These are phyloP conservation scores for Lycocorax pyrrhopterus DNA, from an alignment of 2,113 vertebrate genomes.

Conservation along the genomic window DNA sequence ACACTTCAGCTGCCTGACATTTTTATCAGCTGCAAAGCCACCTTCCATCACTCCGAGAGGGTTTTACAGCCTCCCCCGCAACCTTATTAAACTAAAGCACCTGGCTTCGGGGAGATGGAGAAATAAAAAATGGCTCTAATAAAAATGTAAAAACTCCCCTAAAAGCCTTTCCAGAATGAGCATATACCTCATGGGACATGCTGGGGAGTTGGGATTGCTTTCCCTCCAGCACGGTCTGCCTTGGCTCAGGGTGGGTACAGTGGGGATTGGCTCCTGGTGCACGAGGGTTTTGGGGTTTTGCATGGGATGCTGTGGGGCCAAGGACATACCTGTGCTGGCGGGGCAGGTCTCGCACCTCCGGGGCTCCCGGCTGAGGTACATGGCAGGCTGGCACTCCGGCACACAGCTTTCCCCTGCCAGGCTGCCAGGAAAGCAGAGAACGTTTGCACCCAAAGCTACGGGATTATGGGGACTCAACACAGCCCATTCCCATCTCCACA, in stretches of 20 bases:
- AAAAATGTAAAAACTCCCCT: conserved; percentile 49
- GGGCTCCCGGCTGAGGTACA: conserved; percentile 81
- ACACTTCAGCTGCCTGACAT: background rate
- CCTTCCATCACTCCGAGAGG: background rate
- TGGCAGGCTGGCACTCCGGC: conserved; percentile 80
- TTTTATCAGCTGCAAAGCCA: background rate
- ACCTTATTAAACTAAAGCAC: conserved; percentile 56
- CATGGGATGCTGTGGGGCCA: rapidly evolving
- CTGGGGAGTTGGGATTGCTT: background rate
- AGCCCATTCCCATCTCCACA: background rate
- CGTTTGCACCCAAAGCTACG: background rate
- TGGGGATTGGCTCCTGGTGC: background rate
- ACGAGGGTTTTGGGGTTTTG: background rate
- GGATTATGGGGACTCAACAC: background rate
- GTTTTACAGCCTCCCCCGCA: conserved; percentile 27
- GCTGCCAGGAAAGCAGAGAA: conserved; percentile 59
- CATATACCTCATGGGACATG: background rate
- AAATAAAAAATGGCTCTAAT: conserved; percentile 47
- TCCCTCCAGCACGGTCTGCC: rapidly evolving
- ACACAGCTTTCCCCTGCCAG: conserved; percentile 85
- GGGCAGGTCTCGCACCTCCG: conserved; percentile 82
- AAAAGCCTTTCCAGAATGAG: background rate
- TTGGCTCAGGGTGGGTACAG: rapidly evolving
- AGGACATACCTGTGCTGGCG: conserved; percentile 74
- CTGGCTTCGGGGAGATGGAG: background rate